phyloP scores from a whole-genome alignment of 1,140 invertebrate genomes.

The Lanistes nyassanus region DNA sequence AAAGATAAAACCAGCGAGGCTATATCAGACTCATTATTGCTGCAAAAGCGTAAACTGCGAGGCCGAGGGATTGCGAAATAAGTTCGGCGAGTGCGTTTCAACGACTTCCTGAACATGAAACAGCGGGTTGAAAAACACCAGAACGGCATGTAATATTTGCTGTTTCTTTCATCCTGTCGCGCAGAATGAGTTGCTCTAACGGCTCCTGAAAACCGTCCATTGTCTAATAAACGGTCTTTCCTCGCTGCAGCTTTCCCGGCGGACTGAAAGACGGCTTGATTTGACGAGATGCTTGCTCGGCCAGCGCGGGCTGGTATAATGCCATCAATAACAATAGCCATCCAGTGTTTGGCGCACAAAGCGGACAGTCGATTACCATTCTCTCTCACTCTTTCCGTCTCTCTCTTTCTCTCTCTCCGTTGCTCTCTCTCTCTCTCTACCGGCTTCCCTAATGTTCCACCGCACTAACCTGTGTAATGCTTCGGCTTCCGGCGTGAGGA shows the following conservation, averaged over 20 bases:
- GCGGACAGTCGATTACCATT: slow-evolving; percentile 9
- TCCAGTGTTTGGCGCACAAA: slow-evolving; percentile 2
- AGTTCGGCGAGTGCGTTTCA: slow-evolving; percentile 24
- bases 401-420: background rate
- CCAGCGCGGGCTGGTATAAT: background rate
- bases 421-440: background rate
- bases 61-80: slow-evolving; percentile 10
- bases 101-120: slow-evolving; percentile 25
- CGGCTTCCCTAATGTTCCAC: slow-evolving; percentile 14
- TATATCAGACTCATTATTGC: slow-evolving; percentile 18
- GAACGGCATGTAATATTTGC: slow-evolving; percentile 20
- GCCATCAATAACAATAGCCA: slow-evolving; percentile 12
- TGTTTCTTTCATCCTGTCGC: slow-evolving; percentile 21
- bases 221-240: slow-evolving; percentile 16
- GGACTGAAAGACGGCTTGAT: background rate
- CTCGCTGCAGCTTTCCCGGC: background rate
- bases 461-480: slow-evolving; percentile 12
- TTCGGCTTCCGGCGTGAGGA: background rate
- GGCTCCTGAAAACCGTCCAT: slow-evolving; percentile 1
- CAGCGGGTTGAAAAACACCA: background rate
- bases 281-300: slow-evolving; percentile 3
- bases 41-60: background rate
- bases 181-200: slow-evolving; percentile 8
- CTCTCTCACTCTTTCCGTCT: background rate
- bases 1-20: slow-evolving; percentile 21